phyloP scores from a whole-genome alignment of 2,888 invertebrate species.

The Apomyelois bistriatella region DNA sequence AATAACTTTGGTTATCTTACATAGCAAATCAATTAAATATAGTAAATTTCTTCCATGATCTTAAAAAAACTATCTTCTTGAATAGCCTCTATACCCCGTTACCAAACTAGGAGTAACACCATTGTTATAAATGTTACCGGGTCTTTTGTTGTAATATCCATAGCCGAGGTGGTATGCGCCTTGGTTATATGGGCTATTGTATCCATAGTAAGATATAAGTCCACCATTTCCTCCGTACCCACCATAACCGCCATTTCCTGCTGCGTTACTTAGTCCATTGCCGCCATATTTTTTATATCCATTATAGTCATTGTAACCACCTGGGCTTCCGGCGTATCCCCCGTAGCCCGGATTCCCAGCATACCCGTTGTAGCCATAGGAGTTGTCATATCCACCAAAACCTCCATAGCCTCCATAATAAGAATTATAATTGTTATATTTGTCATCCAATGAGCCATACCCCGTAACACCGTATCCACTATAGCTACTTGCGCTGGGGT shows the following conservation, averaged over 20 bases:
- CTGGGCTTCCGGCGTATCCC: conserved; percentile 23
- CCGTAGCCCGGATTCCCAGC: conserved; percentile 21
- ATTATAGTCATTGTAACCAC: conserved; percentile 22
- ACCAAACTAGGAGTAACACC: conserved; percentile 70
- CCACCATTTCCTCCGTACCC: conserved; percentile 82
- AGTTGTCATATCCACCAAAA: conserved; percentile 23
- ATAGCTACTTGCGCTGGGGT: conserved; percentile 38
- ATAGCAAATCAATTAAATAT: background rate
- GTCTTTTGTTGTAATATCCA: conserved; percentile 72
- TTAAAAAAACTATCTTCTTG: conserved; percentile 38
- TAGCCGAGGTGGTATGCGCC: conserved; percentile 80
- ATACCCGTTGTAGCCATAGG: conserved; percentile 22
- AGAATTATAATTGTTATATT: conserved; percentile 40
- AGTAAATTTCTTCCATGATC: background rate
- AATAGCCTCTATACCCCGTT: conserved; percentile 74
- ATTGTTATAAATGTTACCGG: conserved; percentile 59
- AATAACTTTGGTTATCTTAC: conserved; percentile 49
- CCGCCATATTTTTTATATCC: conserved; percentile 26
- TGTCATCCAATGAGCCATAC: conserved; percentile 50
- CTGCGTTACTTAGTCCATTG: conserved; percentile 19
- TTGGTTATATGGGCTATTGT: conserved; percentile 76
- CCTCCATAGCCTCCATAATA: conserved; percentile 19
- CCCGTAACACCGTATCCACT: conserved; percentile 35
- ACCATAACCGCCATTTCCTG: conserved; percentile 73
- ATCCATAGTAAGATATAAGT: conserved; percentile 78